phyloP scores from a whole-genome alignment of 2,113 vertebrate species.

The Numida meleagris region DNA sequence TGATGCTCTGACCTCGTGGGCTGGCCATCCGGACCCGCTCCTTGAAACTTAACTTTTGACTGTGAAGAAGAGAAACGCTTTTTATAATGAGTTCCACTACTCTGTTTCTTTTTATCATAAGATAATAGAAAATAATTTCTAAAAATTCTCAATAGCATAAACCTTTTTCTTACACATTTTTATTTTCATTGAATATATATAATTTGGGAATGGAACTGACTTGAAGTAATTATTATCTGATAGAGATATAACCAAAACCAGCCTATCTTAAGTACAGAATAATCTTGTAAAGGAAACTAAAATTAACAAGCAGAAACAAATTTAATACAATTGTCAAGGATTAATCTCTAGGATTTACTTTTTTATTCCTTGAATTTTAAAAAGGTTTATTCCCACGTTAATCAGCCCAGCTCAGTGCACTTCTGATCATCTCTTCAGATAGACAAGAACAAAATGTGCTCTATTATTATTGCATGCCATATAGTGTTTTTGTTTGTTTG shows the following conservation, averaged over 20 bases:
- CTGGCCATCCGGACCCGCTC: slow-evolving; percentile 96
- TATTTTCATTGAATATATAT: background rate
- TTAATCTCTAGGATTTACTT: background rate
- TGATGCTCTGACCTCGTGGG: slow-evolving; percentile 94
- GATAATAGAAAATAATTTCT: background rate
- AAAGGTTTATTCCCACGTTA: slow-evolving; percentile 1
- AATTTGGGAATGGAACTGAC: background rate
- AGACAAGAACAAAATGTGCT: slow-evolving; percentile 38
- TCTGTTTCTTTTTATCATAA: background rate
- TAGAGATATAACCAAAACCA: background rate
- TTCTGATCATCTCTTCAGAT: slow-evolving; percentile 58
- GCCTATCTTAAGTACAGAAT: background rate
- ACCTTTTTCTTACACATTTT: background rate
- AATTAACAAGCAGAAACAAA: background rate
- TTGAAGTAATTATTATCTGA: background rate
- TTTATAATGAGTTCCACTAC: slow-evolving; percentile 47
- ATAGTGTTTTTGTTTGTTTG: background rate
- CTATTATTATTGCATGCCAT: slow-evolving; percentile 66
- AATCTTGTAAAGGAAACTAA: background rate
- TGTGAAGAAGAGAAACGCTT: slow-evolving; percentile 71
- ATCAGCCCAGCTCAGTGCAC: slow-evolving; percentile 42
- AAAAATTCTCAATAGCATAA: background rate
- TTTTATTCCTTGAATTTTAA: slow-evolving; percentile 15
- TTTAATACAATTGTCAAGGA: background rate
- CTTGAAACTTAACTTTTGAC: slow-evolving; percentile 96